Evolutionary conservation across 1,140 invertebrate species (phyloP).

Genomic region (Mylabris phalerata): DNA sequence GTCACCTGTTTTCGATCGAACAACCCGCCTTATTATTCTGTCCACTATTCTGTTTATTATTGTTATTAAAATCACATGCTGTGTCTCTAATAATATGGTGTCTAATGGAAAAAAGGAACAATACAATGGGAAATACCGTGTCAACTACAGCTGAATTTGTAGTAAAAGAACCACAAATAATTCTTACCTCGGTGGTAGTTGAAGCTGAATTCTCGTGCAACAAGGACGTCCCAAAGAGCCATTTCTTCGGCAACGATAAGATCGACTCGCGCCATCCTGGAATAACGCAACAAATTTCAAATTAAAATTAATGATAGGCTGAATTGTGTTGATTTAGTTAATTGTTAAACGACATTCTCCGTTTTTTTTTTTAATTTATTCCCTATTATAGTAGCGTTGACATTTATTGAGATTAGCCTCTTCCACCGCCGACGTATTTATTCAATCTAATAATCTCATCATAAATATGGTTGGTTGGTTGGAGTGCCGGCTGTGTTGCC

Average conservation of each 20-base stretch:
- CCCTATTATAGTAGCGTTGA: conserved; percentile 15
- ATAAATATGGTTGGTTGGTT: conserved; percentile 18
- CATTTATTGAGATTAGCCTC: conserved; percentile 28
- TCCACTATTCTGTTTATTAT: no score
- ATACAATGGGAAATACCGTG: conserved; percentile 11
- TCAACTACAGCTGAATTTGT: conserved; percentile 13
- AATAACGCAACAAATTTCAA: conserved; percentile 35
- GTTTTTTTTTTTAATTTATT: conserved; percentile 27
- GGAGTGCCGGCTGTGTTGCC: conserved; percentile 1
- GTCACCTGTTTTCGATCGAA: no score
- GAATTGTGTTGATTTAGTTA: conserved; percentile 21
- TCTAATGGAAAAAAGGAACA: no score
- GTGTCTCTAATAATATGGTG: no score
- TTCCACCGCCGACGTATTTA: conserved; percentile 16
- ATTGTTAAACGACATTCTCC: conserved; percentile 32
- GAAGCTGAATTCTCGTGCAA: conserved; percentile 30
- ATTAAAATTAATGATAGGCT: conserved; percentile 23
- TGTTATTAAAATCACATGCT: no score
- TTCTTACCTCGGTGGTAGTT: conserved; percentile 35
- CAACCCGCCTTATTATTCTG: no score
- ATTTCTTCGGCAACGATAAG: conserved; percentile 57
- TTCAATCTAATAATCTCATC: conserved; percentile 22
- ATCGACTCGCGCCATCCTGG: conserved; percentile 60
- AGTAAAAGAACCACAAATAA: neutral
- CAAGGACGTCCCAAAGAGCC: conserved; percentile 52